Conservation (phyloP, 2,113 vertebrate genomes). For the Talpa occidentalis region DNA sequence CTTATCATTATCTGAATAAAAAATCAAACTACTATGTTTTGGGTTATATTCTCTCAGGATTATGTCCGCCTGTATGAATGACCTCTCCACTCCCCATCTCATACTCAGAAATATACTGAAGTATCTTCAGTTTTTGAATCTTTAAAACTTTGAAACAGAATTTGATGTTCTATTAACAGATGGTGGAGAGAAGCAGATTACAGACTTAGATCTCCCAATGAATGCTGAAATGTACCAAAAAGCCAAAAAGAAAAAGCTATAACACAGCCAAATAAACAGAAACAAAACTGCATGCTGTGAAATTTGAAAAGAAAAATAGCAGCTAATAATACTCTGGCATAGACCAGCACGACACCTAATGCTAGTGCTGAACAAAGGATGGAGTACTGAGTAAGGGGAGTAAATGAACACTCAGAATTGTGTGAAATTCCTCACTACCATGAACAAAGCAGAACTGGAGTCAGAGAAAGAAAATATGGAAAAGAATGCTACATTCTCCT, state of each 20-base stretch:
- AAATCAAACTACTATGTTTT: background rate
- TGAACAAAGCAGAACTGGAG: background rate
- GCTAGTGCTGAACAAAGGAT: background rate
- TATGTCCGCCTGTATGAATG: background rate
- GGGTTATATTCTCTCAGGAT: background rate
- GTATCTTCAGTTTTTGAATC: background rate
- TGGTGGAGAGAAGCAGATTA: background rate
- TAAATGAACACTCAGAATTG: background rate
- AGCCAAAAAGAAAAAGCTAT: background rate
- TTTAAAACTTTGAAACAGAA: constrained; percentile 15
- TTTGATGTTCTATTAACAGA: constrained; percentile 35
- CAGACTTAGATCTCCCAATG: background rate
- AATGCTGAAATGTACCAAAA: background rate
- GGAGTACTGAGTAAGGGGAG: background rate
- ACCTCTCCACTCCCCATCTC: accelerated
- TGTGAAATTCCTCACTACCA: background rate
- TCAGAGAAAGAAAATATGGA: background rate
- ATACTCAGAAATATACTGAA: background rate
- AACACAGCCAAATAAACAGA: background rate
- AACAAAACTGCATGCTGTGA: background rate
- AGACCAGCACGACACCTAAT: background rate
- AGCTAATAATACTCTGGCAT: background rate
- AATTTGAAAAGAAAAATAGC: background rate
- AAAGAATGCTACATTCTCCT: background rate
- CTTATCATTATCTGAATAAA: background rate